These are phyloP conservation scores for Melitaea athalia DNA, from an alignment of 2,888 invertebrate genomes.

Conservation along the genomic window DNA sequence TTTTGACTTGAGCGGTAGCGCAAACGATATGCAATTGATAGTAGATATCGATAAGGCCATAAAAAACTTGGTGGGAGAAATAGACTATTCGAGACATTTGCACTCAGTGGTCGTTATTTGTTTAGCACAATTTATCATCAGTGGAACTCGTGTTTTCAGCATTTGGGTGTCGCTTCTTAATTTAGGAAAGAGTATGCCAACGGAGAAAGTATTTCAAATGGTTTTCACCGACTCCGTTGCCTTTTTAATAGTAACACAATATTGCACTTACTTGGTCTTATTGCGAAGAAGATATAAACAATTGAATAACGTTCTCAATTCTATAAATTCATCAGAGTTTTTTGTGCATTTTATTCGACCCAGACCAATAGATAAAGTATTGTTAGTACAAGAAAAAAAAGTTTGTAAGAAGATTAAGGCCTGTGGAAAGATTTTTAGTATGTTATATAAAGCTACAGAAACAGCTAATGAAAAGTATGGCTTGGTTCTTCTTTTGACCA, in stretches of 20 bases:
- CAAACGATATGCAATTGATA: conserved; percentile 46
- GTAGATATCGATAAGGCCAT: conserved; percentile 54
- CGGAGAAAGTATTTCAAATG: conserved; percentile 57
- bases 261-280: conserved; percentile 50
- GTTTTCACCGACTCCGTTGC: conserved; percentile 53
- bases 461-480: conserved; percentile 54
- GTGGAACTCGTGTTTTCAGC: conserved; percentile 48
- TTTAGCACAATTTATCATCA: conserved; percentile 46
- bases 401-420: conserved; percentile 56
- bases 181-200: conserved; percentile 48
- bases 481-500: conserved; percentile 50
- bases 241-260: conserved; percentile 51
- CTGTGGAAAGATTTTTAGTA: conserved; percentile 58
- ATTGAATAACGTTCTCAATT: conserved; percentile 54
- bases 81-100: conserved; percentile 51
- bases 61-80: conserved; percentile 49
- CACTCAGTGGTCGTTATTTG: conserved; percentile 43
- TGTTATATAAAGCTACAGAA: conserved; percentile 50
- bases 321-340: conserved; percentile 54
- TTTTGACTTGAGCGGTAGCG: conserved; percentile 49
- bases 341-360: conserved; percentile 47
- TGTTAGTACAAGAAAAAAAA: conserved; percentile 51
- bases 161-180: conserved; percentile 51
- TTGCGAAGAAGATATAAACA: conserved; percentile 53
- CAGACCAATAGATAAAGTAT: conserved; percentile 44